A percentile compares a stretch with the other conserved stretches of the same genome.
Evolutionary conservation across 2,888 invertebrate species (phyloP).

Genomic region (Metalampra italica): DNA sequence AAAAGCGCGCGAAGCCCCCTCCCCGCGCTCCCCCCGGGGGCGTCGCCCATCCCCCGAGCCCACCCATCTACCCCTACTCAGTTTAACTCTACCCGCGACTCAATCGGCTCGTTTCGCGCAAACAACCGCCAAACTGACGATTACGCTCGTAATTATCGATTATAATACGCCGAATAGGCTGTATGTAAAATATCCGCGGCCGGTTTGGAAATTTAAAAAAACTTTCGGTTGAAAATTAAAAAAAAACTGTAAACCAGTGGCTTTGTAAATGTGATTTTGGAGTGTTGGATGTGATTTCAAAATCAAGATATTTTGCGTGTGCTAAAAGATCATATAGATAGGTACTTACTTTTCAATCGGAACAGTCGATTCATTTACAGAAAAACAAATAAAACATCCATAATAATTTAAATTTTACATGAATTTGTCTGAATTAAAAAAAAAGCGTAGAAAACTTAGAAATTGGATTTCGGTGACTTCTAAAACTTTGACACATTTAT

Average conservation of each 20-base stretch:
- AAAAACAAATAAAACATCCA: no score
- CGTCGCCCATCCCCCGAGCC: slow-evolving; percentile 30
- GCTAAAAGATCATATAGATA: no score
- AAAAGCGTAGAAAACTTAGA: no score
- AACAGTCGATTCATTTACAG: background rate
- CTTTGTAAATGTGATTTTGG: background rate
- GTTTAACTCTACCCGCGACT: slow-evolving; percentile 51
- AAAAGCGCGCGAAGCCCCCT: slow-evolving; percentile 18
- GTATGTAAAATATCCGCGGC: background rate
- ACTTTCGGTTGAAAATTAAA: slow-evolving; percentile 1
- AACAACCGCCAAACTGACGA: slow-evolving; percentile 42
- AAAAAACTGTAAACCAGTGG: background rate
- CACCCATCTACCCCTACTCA: slow-evolving; percentile 33
- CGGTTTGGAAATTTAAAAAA: slow-evolving; percentile 5
- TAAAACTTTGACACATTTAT: no score
- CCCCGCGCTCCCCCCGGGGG: slow-evolving; percentile 25
- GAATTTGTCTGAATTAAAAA: no score
- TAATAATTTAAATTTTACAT: no score
- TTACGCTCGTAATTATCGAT: slow-evolving; percentile 43
- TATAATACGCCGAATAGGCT: slow-evolving; percentile 1
- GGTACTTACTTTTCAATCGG: background rate
- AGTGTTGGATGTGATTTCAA: background rate
- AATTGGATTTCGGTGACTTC: no score
- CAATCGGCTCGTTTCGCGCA: slow-evolving; percentile 54
- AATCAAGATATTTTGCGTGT: no score